Evolutionary conservation across 2,888 invertebrate genomes (phyloP).

Genomic region (Lordiphosa andalusiaca): DNA sequence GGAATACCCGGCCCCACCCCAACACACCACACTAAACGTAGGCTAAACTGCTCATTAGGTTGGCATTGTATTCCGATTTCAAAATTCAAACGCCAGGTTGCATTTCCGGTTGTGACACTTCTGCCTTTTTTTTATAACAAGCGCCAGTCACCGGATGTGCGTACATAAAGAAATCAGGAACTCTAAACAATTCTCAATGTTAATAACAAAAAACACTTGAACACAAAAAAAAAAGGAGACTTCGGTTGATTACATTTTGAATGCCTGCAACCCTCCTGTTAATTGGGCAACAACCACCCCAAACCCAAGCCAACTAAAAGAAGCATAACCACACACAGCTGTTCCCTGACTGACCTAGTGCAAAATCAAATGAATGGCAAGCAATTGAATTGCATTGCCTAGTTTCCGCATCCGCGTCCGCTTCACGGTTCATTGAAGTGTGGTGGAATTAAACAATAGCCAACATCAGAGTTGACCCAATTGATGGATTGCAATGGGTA

Average conservation of each 20-base stretch:
- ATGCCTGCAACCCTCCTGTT: slow-evolving; percentile 38
- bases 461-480: slow-evolving; percentile 42
- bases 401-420: slow-evolving; percentile 32
- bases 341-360: slow-evolving; percentile 56
- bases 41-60: slow-evolving; percentile 68
- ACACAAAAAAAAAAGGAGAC: slow-evolving; percentile 17
- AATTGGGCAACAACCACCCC: slow-evolving; percentile 45
- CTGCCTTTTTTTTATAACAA: slow-evolving; percentile 18
- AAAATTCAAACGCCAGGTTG: slow-evolving; percentile 63
- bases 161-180: slow-evolving; percentile 23
- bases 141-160: slow-evolving; percentile 62
- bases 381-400: slow-evolving; percentile 32
- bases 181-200: slow-evolving; percentile 43
- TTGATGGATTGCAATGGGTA: slow-evolving; percentile 44
- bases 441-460: slow-evolving; percentile 32
- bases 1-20: slow-evolving; percentile 37
- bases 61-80: slow-evolving; percentile 52
- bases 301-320: slow-evolving; percentile 7
- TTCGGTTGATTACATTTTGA: slow-evolving; percentile 65
- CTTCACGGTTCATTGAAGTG: slow-evolving; percentile 57
- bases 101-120: slow-evolving; percentile 70
- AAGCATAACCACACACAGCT: slow-evolving; percentile 41
- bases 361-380: slow-evolving; percentile 29
- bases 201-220: slow-evolving; percentile 36
- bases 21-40: slow-evolving; percentile 31